Conservation (phyloP, 2,797 vertebrate genomes). For the Gobionotothen gibberifrons region DNA sequence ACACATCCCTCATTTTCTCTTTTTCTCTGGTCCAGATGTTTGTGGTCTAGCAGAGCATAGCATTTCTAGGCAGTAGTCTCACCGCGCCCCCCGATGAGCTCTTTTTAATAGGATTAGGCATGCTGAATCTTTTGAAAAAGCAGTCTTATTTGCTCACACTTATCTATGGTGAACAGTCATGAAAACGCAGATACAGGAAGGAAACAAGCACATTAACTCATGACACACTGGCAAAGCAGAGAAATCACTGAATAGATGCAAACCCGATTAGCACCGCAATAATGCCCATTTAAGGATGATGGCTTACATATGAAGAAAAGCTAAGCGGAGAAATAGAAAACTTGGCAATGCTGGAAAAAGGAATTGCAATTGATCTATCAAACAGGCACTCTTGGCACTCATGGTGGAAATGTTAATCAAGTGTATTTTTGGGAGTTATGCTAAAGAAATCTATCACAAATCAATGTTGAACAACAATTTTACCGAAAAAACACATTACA, state of each 20-base stretch:
- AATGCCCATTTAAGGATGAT: constrained; percentile 53
- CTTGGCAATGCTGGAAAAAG: constrained; percentile 42
- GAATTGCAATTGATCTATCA: constrained; percentile 17
- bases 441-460: constrained; percentile 47
- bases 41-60: constrained; percentile 49
- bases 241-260: constrained; percentile 70
- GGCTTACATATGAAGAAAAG: constrained; percentile 40
- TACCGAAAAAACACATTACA: constrained; percentile 2
- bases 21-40: constrained; percentile 55
- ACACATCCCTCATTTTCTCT: constrained; percentile 5
- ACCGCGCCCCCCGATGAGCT: constrained; percentile 43
- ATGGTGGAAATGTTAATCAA: constrained; percentile 9
- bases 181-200: constrained; percentile 62
- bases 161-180: constrained; percentile 76
- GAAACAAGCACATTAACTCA: constrained; percentile 75
- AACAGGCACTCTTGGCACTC: constrained; percentile 40
- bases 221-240: constrained; percentile 51
- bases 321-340: constrained; percentile 34
- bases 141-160: constrained; percentile 74
- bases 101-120: constrained; percentile 78
- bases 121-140: constrained; percentile 68
- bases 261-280: constrained; percentile 72
- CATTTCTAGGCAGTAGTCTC: constrained; percentile 55
- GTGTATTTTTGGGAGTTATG: constrained; percentile 33
- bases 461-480: constrained; percentile 22